These are phyloP conservation scores for Hemicrepidius hirtus DNA, from an alignment of 2,888 invertebrate species.

Conservation along the genomic window DNA sequence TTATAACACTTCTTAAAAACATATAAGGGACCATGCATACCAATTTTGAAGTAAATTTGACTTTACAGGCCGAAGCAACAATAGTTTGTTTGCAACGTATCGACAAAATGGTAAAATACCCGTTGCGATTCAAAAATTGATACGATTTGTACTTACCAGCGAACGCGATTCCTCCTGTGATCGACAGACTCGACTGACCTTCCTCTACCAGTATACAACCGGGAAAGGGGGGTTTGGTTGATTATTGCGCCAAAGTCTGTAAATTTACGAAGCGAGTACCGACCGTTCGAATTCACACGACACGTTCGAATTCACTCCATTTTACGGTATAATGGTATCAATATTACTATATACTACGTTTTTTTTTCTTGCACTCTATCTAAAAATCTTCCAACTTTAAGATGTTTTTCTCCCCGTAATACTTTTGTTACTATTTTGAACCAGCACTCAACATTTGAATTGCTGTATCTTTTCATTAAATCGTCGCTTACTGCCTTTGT, in stretches of 20 bases:
- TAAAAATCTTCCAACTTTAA: too few relatives aligned
- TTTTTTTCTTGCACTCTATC: too few relatives aligned
- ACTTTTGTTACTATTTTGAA: too few relatives aligned
- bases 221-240: not conserved
- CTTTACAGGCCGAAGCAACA: not conserved
- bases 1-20: not conserved
- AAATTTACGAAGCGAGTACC: not conserved
- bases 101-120: not conserved
- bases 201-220: not conserved
- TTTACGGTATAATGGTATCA: not conserved
- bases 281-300: not conserved
- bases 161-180: too few relatives aligned
- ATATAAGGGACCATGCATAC: not conserved
- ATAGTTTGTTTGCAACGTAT: not conserved
- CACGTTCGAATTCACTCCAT: not conserved
- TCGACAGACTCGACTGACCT: not conserved
- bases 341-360: too few relatives aligned
- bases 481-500: too few relatives aligned
- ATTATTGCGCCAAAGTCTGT: not conserved
- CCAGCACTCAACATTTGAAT: too few relatives aligned
- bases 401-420: too few relatives aligned
- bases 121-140: not conserved
- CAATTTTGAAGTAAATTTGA: not conserved
- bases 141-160: not conserved
- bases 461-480: too few relatives aligned